Percentiles rank a stretch among this genome's conserved stretches.
phyloP scores from a whole-genome alignment of 1,140 invertebrate genomes.

The Drosophila aff. region DNA sequence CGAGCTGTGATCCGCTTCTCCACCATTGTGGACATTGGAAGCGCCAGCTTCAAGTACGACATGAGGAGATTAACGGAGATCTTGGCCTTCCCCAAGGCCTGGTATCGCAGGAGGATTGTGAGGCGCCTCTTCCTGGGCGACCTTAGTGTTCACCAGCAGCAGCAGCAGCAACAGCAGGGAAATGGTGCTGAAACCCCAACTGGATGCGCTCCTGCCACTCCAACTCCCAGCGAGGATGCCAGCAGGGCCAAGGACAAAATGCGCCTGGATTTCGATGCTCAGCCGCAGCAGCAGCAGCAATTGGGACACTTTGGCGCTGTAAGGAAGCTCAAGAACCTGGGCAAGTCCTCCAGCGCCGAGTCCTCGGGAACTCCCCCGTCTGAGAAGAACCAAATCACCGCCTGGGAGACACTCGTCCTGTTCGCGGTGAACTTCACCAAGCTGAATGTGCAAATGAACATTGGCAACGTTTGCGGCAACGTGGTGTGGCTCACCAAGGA shows the following conservation, averaged over 20 bases:
- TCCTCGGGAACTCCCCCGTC: constrained; percentile 78
- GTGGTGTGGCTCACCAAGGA: constrained; percentile 96
- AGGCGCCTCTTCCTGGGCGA: constrained; percentile 97
- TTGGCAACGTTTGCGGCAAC: constrained; percentile 99
- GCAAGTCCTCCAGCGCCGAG: constrained; percentile 78
- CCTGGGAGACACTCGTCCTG: constrained; percentile 97
- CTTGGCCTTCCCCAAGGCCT: constrained; percentile 98
- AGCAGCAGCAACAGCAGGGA: constrained; percentile 52
- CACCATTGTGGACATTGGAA: constrained; percentile 97
- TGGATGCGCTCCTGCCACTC: constrained; percentile 48
- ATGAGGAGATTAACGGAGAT: constrained; percentile 99
- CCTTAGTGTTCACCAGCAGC: constrained; percentile 87
- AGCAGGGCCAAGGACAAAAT: constrained; percentile 64
- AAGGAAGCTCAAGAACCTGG: constrained; percentile 86
- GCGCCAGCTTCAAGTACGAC: constrained; percentile 99
- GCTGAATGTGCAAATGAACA: constrained; percentile 98
- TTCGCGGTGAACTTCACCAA: constrained; percentile 98
- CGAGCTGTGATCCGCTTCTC: constrained; percentile 95
- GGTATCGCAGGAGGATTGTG: constrained; percentile 97
- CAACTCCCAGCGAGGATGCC: constrained; percentile 63
- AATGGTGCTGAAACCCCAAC: constrained; percentile 56
- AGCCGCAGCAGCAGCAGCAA: constrained; percentile 32
- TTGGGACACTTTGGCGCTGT: constrained; percentile 71
- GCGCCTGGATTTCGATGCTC: constrained; percentile 64
- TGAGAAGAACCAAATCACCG: constrained; percentile 86